Conservation (phyloP, 2,113 vertebrate species). For the Microcebus murinus region DNA sequence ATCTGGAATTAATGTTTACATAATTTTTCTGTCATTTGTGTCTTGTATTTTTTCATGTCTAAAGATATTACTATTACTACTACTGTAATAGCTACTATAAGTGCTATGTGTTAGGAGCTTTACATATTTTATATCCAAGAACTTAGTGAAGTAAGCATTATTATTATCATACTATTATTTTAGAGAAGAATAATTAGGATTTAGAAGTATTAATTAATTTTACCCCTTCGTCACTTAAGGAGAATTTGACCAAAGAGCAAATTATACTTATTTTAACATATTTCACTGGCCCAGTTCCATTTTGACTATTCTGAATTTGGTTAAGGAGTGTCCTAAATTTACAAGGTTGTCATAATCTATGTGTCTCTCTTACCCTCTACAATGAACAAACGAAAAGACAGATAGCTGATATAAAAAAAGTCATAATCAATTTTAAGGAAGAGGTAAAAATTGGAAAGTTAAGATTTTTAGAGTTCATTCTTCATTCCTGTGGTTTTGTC, state of each 20-base stretch:
- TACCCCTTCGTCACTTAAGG: neutral
- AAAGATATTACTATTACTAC: neutral
- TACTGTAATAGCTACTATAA: neutral
- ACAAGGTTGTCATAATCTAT: neutral
- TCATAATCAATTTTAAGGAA: neutral
- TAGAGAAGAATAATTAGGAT: neutral
- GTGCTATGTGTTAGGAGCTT: neutral
- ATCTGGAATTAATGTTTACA: neutral
- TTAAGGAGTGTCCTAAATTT: neutral
- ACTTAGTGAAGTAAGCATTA: neutral
- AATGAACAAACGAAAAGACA: neutral
- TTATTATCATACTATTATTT: neutral
- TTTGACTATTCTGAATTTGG: neutral
- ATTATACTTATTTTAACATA: neutral
- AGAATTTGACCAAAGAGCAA: neutral
- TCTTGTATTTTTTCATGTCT: neutral
- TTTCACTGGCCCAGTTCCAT: neutral
- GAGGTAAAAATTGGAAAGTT: neutral
- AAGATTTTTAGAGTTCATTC: neutral
- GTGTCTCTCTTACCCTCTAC: neutral
- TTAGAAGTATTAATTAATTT: constrained; percentile 28
- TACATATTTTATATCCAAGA: neutral
- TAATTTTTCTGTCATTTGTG: neutral
- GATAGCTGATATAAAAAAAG: neutral
- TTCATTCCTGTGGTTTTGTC: neutral